Evolutionary conservation across 1,140 invertebrate genomes (phyloP).

Genomic region (Philopotamus ludificatus): DNA sequence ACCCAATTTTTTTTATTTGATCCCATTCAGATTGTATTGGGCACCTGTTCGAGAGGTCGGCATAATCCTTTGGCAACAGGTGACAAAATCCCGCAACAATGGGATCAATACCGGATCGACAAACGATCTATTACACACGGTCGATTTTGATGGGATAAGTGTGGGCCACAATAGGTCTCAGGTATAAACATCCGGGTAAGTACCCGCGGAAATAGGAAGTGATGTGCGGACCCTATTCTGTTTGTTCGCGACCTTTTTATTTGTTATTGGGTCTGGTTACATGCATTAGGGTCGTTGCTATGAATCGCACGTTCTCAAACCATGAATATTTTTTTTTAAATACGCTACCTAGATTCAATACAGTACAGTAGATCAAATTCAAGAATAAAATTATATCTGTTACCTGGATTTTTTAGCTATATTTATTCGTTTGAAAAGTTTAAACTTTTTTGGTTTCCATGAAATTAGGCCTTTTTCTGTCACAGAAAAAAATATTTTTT

Average conservation of each 20-base stretch:
- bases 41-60: neutral
- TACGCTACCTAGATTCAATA: no score
- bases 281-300: neutral
- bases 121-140: conserved; percentile 10
- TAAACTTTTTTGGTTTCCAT: no score
- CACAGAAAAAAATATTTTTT: no score
- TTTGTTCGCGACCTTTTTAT: neutral
- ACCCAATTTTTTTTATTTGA: neutral
- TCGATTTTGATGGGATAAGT: conserved; percentile 14
- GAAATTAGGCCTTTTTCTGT: no score
- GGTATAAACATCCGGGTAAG: conserved; percentile 1
- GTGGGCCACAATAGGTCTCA: conserved; percentile 7
- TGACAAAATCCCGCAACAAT: conserved; percentile 12
- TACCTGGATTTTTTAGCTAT: no score
- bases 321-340: no score
- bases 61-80: conserved; percentile 1
- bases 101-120: conserved; percentile 20
- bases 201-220: neutral
- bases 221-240: neutral
- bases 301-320: neutral
- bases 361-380: no score
- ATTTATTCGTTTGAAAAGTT: no score
- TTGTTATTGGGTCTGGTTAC: neutral
- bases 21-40: neutral
- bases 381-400: no score